These are phyloP conservation scores for Phrynocephalus vlangalii DNA, from an alignment of 2,797 vertebrate genomes.

Conservation along the genomic window DNA sequence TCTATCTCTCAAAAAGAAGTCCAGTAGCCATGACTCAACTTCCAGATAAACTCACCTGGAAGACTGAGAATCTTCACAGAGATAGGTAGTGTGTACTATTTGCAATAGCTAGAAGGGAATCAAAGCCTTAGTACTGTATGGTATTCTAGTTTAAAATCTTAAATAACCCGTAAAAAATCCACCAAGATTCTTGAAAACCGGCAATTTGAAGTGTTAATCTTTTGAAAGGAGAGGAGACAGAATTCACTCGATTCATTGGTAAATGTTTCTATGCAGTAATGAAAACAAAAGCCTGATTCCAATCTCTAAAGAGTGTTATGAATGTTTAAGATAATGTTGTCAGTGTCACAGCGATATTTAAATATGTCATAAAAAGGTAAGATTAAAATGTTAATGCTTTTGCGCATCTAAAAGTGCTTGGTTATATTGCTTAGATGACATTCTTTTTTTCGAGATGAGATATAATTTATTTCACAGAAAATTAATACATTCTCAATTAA, in stretches of 20 bases:
- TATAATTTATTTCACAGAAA: slow-evolving; percentile 61
- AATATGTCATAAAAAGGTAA: slow-evolving; percentile 25
- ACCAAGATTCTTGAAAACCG: slow-evolving; percentile 17
- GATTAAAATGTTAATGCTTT: slow-evolving; percentile 31
- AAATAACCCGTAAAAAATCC: slow-evolving; percentile 26
- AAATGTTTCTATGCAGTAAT: slow-evolving; percentile 47
- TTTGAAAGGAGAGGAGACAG: background rate
- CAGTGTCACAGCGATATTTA: slow-evolving; percentile 41
- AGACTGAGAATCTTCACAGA: too few species aligned
- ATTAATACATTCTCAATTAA: slow-evolving; percentile 62
- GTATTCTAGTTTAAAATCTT: slow-evolving; percentile 39
- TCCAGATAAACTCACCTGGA: too few species aligned
- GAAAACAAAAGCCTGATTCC: slow-evolving; percentile 44
- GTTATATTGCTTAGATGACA: slow-evolving; percentile 43
- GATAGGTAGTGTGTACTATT: background rate
- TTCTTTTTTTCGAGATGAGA: slow-evolving; percentile 44
- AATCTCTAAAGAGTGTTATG: slow-evolving; percentile 41
- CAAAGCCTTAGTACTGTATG: background rate
- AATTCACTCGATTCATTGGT: slow-evolving; percentile 8
- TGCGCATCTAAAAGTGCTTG: slow-evolving; percentile 65
- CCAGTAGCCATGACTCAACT: too few species aligned
- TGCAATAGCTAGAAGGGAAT: background rate
- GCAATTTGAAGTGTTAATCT: slow-evolving; percentile 42
- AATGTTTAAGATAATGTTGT: slow-evolving; percentile 39
- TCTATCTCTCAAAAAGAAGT: too few species aligned